Base-by-base conservation (phyloP, 1,140 invertebrate species). In the Lasioglossum baleicum region DNA sequence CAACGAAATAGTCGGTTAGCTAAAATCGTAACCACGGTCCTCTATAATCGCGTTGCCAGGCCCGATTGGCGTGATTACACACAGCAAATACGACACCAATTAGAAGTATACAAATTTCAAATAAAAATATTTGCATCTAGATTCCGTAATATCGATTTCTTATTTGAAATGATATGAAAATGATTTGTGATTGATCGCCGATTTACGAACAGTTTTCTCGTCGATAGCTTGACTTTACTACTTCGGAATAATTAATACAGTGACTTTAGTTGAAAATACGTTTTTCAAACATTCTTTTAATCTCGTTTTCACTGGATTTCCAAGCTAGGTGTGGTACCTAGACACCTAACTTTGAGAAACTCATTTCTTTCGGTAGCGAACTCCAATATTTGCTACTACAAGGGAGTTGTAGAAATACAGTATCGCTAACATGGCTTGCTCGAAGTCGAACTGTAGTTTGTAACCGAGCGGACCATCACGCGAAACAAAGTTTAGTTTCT, bases 361-460 rank as follows among this genome's bases (percentile, higher is more conserved):
- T 75, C 68, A 76, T 68, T 76, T 68, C 74, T 68, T 68, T 68
- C 22, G 10, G 35, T 31, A 22, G 10, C n/a, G 35, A 56, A 51
- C 40, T 58, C 64, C 64, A 40, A 75, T 75, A 67, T 68, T 76
- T 76, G 65, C 64, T 48, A 26, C 15, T 76, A n/a, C 65, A n/a
- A 13, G 53, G 4, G 35, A 68, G 17, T 60, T 60, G 22, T 44
- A 7, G 31, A 40, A 42, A 66, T 17, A 42, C 22, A 44, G 58
- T 63, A 61, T 63, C 22, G 11, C 22, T 31, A 44, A 58, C 15
- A 22, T 17, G 31, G 22, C n/a, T 65, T 11, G 13, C 42, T 10
- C 10, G 26, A 31, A 42, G 71, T 35, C 20, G 64, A 31, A 26
- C 20, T 44, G 15, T 2, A 42, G 3, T 67, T 67, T 4, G 35